Base-by-base conservation (phyloP, 2,797 vertebrate genomes). In the Brachymystax lenok region DNA sequence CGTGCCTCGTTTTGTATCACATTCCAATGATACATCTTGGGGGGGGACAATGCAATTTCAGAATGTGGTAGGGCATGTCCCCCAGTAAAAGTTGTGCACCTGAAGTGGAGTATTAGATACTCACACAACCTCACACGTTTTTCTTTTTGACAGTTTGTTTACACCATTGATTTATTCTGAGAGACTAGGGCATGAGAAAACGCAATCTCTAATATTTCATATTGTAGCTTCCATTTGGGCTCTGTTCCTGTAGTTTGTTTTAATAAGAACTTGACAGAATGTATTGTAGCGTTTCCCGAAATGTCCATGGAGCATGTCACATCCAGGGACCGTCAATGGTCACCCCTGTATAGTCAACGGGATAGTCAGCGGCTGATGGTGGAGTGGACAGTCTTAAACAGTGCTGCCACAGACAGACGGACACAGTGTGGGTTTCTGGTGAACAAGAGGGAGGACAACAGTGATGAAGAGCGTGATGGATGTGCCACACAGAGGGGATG, bases 81-180 rank as follows among this genome's bases (percentile, higher is more conserved):
- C 40, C 40, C 40, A 46, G 40, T 46, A 10, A 46, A 46, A 40
- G 40, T 40, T 40, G 40, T 2, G 8, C 8, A 8, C 40, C 40
- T 30, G 30, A 30, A 3, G 30, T 30, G 82, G 75, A 87, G 84
- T 80, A 84, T 84, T 84, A 92, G 90, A 91, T 90, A 85, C 84
- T 64, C 84, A 70, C 3, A 1, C 84, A 87, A 83, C 90, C 88
- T 89, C 33, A 35, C 35, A 35, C 6, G 7, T 92, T 92, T 88
- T 85, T 92, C 89, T 85, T 74, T 56, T 80, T 88, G 91, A 84
- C 88, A 83, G 89, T 86, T 52, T 88, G 87, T 88, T 90, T 89
- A 79, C 77, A 83, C 85, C 56, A 50, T 54, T 81, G 86, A 87
- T 88, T 86, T 82, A 89, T 80, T 89, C 85, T 86, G 84, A 86